Evolutionary conservation across 30 jellyfish, hydroid and myxozoan genomes (phyloP).

Genomic region (Calvadosia cruxmelitensis): DNA sequence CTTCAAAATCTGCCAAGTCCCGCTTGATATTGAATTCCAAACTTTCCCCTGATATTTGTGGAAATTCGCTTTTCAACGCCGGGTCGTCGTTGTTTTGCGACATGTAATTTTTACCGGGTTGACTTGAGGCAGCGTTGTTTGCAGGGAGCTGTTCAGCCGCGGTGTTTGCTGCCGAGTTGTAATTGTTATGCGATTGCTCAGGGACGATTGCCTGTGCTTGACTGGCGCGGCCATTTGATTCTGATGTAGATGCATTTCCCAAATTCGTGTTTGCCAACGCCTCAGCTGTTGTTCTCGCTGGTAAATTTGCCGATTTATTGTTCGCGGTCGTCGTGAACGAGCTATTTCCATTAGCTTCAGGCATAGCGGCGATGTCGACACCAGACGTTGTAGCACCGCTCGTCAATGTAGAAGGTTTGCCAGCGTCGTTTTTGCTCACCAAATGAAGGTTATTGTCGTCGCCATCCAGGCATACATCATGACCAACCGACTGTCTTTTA

Average conservation of each 20-base stretch:
- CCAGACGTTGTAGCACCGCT: not conserved
- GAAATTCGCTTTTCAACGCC: conserved; percentile 28
- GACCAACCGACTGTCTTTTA: not conserved
- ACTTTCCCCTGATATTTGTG: conserved; percentile 32
- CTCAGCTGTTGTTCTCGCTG: no score
- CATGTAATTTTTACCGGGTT: not conserved
- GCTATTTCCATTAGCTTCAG: not conserved
- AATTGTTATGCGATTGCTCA: not conserved
- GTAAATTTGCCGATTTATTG: not conserved
- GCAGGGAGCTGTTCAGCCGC: not conserved
- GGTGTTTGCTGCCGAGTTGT: not conserved
- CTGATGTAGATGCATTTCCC: not conserved
- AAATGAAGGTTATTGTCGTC: not conserved
- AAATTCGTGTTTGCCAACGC: no score
- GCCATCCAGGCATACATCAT: not conserved
- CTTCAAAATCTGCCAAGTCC: conserved; percentile 66
- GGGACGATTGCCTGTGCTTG: not conserved
- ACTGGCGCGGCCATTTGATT: not conserved
- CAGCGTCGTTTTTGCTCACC: not conserved
- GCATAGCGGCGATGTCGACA: not conserved
- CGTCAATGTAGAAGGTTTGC: not conserved
- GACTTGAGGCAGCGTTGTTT: not conserved
- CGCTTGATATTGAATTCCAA: conserved; percentile 24
- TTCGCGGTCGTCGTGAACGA: not conserved
- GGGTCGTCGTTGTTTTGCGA: not conserved